phyloP scores from a whole-genome alignment of 2,113 vertebrate species.

The Equus quagga region DNA sequence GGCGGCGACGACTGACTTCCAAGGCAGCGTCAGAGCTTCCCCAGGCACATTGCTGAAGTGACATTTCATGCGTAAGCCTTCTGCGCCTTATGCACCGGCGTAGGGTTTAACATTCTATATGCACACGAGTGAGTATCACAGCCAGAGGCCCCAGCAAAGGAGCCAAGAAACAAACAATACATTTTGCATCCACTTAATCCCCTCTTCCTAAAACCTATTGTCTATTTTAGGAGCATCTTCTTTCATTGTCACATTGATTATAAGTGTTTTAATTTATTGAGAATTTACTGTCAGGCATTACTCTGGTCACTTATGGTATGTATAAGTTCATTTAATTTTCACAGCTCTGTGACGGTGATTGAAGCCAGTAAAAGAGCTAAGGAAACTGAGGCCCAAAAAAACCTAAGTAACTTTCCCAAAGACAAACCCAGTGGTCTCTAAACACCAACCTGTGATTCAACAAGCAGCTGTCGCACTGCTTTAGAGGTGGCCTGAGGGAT shows the following conservation, averaged over 20 bases:
- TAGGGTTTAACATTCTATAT: background rate
- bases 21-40: slow-evolving; percentile 65
- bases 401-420: background rate
- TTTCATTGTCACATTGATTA: background rate
- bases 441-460: background rate
- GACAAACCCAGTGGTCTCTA: background rate
- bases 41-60: slow-evolving; percentile 74
- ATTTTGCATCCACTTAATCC: background rate
- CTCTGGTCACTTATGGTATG: background rate
- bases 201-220: background rate
- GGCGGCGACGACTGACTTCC: slow-evolving; percentile 54
- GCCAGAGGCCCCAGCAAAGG: background rate
- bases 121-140: background rate
- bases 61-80: slow-evolving; percentile 56
- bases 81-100: background rate
- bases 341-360: background rate
- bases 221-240: background rate
- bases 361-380: background rate
- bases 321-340: background rate
- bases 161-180: background rate
- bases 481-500: background rate
- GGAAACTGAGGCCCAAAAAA: slow-evolving; percentile 31
- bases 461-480: background rate
- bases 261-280: background rate
- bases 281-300: background rate